These are phyloP conservation scores for Caenorhabditis auriculariae DNA, from an alignment of 2,888 invertebrate genomes.

Conservation along the genomic window DNA sequence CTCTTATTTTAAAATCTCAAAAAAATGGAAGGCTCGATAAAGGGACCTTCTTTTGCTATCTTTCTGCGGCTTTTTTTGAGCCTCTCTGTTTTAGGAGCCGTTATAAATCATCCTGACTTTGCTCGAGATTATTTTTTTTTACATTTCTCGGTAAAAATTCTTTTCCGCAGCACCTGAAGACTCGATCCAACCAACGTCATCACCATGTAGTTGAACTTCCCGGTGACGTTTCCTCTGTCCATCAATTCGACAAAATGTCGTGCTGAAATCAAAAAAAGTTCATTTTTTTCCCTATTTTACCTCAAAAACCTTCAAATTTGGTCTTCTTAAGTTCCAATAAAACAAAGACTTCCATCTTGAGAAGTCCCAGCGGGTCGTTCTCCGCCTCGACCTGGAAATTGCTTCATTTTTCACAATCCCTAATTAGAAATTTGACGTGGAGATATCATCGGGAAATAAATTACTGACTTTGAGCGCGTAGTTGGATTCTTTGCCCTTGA, in stretches of 20 bases:
- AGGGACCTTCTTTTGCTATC: too few relatives aligned
- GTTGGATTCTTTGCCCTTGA: constrained; percentile 29
- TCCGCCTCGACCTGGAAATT: constrained; percentile 42
- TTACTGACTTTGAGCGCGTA: constrained; percentile 37
- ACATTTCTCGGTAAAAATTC: too few relatives aligned
- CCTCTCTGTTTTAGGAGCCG: too few relatives aligned
- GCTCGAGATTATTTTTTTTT: too few relatives aligned
- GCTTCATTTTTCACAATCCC: neutral
- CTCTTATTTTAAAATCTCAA: too few relatives aligned
- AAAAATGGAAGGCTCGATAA: too few relatives aligned
- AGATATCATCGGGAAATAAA: neutral
- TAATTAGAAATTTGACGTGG: neutral
- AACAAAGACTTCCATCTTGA: constrained; percentile 60
- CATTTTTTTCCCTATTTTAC: neutral
- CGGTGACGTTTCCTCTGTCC: constrained; percentile 48
- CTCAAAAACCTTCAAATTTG: constrained; percentile 28
- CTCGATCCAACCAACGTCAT: constrained; percentile 54
- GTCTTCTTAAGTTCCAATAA: constrained; percentile 47
- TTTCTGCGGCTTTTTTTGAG: too few relatives aligned
- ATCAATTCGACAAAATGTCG: constrained; percentile 57
- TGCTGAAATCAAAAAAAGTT: too few relatives aligned
- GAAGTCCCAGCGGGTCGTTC: constrained; percentile 44
- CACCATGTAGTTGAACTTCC: constrained; percentile 54
- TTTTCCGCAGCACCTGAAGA: constrained; percentile 32
- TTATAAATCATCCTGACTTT: too few relatives aligned